A percentile compares a stretch with the other conserved stretches of the same genome.
These are phyloP conservation scores for Anagrus nilaparvatae DNA, from an alignment of 1,140 invertebrate genomes.

Conservation along the genomic window DNA sequence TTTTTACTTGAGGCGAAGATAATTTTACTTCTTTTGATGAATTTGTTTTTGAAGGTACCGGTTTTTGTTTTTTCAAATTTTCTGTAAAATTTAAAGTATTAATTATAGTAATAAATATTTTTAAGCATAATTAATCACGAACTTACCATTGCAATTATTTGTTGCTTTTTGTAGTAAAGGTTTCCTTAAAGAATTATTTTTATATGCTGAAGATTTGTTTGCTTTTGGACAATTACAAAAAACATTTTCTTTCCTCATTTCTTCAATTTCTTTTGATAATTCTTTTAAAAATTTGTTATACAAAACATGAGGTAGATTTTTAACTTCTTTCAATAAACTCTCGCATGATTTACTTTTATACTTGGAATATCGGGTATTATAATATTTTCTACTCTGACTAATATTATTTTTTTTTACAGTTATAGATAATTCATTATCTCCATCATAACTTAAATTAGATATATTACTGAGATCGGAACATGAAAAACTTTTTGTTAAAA, in stretches of 20 bases:
- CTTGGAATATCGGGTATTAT: not conserved
- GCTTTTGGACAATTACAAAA: constrained; percentile 7
- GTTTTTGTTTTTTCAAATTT: too few relatives aligned
- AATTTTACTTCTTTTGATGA: too few relatives aligned
- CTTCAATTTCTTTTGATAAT: constrained; percentile 14
- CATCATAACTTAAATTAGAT: constrained; percentile 6
- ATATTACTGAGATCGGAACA: constrained; percentile 9
- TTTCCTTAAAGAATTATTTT: too few relatives aligned
- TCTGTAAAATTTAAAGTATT: too few relatives aligned
- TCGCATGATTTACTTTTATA: constrained; percentile 14
- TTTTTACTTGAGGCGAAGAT: too few relatives aligned
- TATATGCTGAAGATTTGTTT: too few relatives aligned
- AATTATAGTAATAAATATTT: too few relatives aligned
- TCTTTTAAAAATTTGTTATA: constrained; percentile 14
- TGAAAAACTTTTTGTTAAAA: constrained; percentile 11
- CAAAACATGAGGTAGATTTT: constrained; percentile 13
- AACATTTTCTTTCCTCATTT: constrained; percentile 12
- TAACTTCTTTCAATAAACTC: constrained; percentile 13
- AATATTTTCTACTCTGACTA: not conserved
- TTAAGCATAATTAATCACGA: too few relatives aligned
- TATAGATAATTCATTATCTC: constrained; percentile 13
- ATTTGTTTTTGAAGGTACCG: too few relatives aligned
- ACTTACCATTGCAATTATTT: too few relatives aligned
- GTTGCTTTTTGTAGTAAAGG: too few relatives aligned
- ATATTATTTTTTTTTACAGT: not conserved